A percentile compares a stretch with the other conserved stretches of the same genome.
These are phyloP conservation scores for Spialia ferax DNA, from an alignment of 2,888 invertebrate species.

Conservation along the genomic window DNA sequence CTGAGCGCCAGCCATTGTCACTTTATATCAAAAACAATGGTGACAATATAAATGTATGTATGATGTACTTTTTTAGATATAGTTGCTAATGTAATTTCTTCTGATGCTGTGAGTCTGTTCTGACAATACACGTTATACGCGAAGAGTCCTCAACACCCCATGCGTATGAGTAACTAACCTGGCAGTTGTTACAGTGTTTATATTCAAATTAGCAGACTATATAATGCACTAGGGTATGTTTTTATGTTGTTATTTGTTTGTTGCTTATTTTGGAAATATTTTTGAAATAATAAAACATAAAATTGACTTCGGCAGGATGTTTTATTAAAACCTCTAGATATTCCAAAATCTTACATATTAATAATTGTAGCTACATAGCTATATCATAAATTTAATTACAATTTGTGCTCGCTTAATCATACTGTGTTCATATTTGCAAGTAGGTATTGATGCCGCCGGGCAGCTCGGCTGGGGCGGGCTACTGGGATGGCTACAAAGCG, in stretches of 20 bases:
- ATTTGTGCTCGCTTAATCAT: conserved; percentile 48
- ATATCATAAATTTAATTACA: conserved; percentile 47
- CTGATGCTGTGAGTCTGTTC: conserved; percentile 15
- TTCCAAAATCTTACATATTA: conserved; percentile 46
- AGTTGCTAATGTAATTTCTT: conserved; percentile 25
- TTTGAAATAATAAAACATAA: conserved; percentile 78
- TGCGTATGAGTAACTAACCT: background rate
- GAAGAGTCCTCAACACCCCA: conserved; percentile 5
- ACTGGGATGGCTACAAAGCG: conserved; percentile 33
- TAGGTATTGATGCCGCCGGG: conserved; percentile 1
- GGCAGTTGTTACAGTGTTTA: conserved; percentile 65
- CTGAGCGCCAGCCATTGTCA: conserved; percentile 26
- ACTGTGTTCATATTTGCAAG: conserved; percentile 9
- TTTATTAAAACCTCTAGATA: conserved; percentile 74
- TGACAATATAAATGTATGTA: conserved; percentile 22
- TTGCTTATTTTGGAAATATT: conserved; percentile 86
- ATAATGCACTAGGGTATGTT: conserved; percentile 71
- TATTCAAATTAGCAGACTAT: conserved; percentile 61
- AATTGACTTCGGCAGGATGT: conserved; percentile 72
- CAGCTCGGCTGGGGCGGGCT: conserved; percentile 20
- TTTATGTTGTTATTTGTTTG: conserved; percentile 85
- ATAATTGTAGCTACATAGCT: conserved; percentile 24
- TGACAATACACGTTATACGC: conserved; percentile 20
- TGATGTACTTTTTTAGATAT: conserved; percentile 32
- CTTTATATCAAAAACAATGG: conserved; percentile 7